Base-by-base conservation (phyloP, 2,888 invertebrate genomes). In the Aphidoletes aphidimyza region DNA sequence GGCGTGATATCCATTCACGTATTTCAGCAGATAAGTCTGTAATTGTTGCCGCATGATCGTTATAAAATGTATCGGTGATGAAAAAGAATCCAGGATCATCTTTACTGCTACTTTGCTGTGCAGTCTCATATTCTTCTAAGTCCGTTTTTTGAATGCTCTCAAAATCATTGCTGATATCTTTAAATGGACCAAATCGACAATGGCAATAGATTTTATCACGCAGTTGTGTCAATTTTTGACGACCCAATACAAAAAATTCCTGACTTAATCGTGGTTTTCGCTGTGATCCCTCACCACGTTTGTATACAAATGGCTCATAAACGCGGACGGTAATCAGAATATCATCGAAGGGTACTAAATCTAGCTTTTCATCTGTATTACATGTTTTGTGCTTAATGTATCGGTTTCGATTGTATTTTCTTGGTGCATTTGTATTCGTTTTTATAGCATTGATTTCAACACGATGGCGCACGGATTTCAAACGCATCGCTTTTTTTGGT, bases 11-110 rank as follows among this genome's bases (percentile, higher is more conserved):
- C 94, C 95, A 95, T n/a, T 92, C 88, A 8, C 91, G 90, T 59
- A 95, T 92, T 0, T 91, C 90, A 88, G 91, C 88, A 85, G 95
- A 94, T 87, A 95, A 94, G 88, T 96, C 94, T 49, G 93, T 92
- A 0, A 89, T 88, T 1, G 91, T 88, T 86, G 92, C 88, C 0
- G 95, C 91, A 86, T 90, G 91, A 88, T 97, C 96, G 88, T 94
- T 94, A 89, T 96, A 97, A 89, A 97, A 96, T 0, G 93, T 93
- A 86, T 93, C 92, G 86, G 95, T 93, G 85, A 97, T 95, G 88
- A 94, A 96, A 87, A 97, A 93, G 88, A 94, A 94, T 0, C 93
- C 93, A 0, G 95, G 88, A 86, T 90, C 87, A 34, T 85, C 85
- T 84, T 54, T 19, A 22, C n/a, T 17, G 19, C 22, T 14, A 1